Evolutionary conservation across 2,113 vertebrate genomes (phyloP).

Genomic region (Chinchilla lanigera): DNA sequence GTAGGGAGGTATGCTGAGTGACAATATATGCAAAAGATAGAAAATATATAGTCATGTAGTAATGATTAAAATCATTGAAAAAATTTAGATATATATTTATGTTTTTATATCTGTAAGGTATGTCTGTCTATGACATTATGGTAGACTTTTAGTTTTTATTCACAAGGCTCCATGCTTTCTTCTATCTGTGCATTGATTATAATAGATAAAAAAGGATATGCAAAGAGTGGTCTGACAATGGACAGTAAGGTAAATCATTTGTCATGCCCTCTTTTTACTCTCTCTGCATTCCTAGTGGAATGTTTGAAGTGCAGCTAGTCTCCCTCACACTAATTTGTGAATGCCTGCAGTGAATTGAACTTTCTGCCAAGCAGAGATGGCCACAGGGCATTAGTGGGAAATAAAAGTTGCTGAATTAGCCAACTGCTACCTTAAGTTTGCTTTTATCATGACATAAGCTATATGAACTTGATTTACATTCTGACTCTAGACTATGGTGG

Average conservation of each 20-base stretch:
- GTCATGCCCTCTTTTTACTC: background rate
- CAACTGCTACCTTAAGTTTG: background rate
- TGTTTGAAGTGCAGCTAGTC: background rate
- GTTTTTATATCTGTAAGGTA: background rate
- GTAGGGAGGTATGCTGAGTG: background rate
- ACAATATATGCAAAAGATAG: background rate
- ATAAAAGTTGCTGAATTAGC: background rate
- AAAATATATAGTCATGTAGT: background rate
- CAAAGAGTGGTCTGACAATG: background rate
- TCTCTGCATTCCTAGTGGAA: background rate
- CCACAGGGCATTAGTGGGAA: background rate
- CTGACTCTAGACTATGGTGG: background rate
- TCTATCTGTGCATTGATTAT: background rate
- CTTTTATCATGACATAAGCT: background rate
- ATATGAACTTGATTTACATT: background rate
- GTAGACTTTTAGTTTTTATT: background rate
- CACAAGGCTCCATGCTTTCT: background rate
- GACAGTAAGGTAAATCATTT: background rate
- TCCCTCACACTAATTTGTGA: background rate
- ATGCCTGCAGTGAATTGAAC: background rate
- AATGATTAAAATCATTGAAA: background rate
- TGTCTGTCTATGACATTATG: background rate
- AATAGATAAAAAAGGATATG: background rate
- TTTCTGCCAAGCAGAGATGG: background rate
- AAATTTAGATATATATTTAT: background rate